Conservation (phyloP, 2,113 vertebrate genomes). For the Trematocara variabile region DNA sequence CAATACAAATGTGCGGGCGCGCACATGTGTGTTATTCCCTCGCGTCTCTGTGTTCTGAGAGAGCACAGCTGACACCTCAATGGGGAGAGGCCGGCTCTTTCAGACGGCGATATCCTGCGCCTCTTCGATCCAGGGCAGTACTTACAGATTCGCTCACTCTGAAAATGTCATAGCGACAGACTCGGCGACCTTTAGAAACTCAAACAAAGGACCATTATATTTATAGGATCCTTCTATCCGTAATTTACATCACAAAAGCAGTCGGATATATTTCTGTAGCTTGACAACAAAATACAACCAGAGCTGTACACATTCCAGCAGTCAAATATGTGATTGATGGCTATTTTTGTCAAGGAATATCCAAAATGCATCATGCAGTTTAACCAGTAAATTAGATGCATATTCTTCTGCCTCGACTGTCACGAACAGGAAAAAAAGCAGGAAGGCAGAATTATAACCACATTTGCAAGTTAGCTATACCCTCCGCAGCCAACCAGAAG, state of each 20-base stretch:
- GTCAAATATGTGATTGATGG: background rate
- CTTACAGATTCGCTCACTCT: slow-evolving; percentile 1
- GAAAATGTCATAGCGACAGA: slow-evolving; percentile 23
- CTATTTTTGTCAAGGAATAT: background rate
- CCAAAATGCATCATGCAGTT: background rate
- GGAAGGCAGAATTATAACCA: background rate
- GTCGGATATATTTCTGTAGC: background rate
- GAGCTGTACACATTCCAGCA: background rate
- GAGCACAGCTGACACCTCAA: slow-evolving; percentile 51
- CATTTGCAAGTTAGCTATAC: background rate
- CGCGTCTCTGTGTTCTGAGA: slow-evolving; percentile 11
- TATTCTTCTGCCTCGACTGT: background rate
- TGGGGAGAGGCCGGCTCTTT: slow-evolving; percentile 27
- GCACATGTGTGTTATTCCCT: slow-evolving; percentile 4
- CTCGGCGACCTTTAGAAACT: background rate
- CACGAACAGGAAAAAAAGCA: background rate
- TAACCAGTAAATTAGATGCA: background rate
- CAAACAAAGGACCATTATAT: background rate
- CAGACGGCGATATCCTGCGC: slow-evolving; percentile 30
- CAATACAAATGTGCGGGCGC: slow-evolving; percentile 7
- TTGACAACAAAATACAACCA: background rate
- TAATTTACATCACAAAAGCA: background rate
- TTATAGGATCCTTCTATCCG: background rate
- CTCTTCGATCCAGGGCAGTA: background rate
- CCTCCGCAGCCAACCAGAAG: background rate